Evolutionary conservation across 1,140 invertebrate genomes (phyloP).

Genomic region (Bombus terrestris): DNA sequence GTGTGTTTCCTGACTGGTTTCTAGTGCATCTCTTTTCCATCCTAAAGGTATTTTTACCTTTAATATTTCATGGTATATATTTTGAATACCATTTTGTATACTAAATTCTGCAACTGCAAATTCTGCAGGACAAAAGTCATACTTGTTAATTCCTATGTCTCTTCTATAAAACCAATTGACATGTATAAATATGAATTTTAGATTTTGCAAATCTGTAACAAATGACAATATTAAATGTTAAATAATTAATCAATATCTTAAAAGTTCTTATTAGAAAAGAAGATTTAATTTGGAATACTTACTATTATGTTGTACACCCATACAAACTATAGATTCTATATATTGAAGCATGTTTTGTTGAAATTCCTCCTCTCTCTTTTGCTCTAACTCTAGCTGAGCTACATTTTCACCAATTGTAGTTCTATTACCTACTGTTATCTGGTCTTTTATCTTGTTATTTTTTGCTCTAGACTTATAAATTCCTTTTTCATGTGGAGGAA

Average conservation of each 20-base stretch:
- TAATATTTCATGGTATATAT: constrained; percentile 82
- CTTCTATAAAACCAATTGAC: constrained; percentile 78
- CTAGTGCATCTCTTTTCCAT: constrained; percentile 81
- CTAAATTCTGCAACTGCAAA: constrained; percentile 80
- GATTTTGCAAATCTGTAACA: constrained; percentile 61
- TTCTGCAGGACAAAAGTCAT: constrained; percentile 79
- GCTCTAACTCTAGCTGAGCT: constrained; percentile 23
- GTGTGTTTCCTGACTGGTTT: constrained; percentile 81
- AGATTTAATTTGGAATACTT: constrained; percentile 29
- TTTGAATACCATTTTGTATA: constrained; percentile 81
- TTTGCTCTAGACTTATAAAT: constrained; percentile 59
- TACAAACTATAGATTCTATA: constrained; percentile 50
- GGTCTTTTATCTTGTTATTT: constrained; percentile 31
- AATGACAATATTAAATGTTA: constrained; percentile 26
- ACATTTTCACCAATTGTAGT: constrained; percentile 67
- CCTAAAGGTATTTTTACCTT: constrained; percentile 82
- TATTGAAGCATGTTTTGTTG: constrained; percentile 64
- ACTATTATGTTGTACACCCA: constrained; percentile 50
- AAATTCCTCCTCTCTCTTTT: constrained; percentile 50
- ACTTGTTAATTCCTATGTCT: constrained; percentile 49
- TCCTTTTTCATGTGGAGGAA: constrained; percentile 56
- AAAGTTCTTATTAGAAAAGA: neutral
- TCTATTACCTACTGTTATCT: constrained; percentile 37
- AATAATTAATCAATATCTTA: constrained; percentile 12
- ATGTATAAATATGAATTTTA: constrained; percentile 79